Evolutionary conservation across 2,888 invertebrate genomes (phyloP).

Genomic region (Ochropleura plecta): DNA sequence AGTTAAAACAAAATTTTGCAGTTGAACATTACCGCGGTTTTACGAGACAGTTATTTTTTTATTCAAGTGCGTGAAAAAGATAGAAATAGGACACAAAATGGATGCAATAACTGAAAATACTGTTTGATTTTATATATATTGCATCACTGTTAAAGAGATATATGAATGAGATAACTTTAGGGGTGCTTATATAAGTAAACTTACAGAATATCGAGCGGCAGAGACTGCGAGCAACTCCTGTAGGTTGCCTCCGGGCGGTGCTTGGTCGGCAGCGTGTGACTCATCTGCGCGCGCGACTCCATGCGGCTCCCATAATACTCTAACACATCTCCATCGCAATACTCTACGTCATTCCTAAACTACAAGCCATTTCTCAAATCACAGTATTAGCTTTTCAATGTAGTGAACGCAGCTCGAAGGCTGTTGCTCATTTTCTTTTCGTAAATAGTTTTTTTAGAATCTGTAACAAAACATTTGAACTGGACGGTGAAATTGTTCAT

Average conservation of each 20-base stretch:
- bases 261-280: conserved; percentile 80
- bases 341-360: conserved; percentile 55
- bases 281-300: conserved; percentile 87
- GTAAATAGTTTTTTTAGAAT: conserved; percentile 61
- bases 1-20: background rate
- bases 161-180: background rate
- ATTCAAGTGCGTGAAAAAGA: background rate
- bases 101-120: background rate
- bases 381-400: conserved; percentile 69
- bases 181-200: conserved; percentile 67
- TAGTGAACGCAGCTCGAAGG: conserved; percentile 56
- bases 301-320: conserved; percentile 83
- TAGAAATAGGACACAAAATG: background rate
- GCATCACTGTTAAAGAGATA: background rate
- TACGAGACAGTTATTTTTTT: background rate
- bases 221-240: conserved; percentile 87
- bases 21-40: background rate
- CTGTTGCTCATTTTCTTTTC: conserved; percentile 65
- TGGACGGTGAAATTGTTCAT: background rate
- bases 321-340: conserved; percentile 60
- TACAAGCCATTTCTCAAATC: conserved; percentile 66
- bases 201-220: conserved; percentile 90
- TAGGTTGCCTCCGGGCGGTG: conserved; percentile 85
- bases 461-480: conserved; percentile 68
- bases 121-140: background rate